phyloP scores from a whole-genome alignment of 2,113 vertebrate species.

The Phocoena sinus region DNA sequence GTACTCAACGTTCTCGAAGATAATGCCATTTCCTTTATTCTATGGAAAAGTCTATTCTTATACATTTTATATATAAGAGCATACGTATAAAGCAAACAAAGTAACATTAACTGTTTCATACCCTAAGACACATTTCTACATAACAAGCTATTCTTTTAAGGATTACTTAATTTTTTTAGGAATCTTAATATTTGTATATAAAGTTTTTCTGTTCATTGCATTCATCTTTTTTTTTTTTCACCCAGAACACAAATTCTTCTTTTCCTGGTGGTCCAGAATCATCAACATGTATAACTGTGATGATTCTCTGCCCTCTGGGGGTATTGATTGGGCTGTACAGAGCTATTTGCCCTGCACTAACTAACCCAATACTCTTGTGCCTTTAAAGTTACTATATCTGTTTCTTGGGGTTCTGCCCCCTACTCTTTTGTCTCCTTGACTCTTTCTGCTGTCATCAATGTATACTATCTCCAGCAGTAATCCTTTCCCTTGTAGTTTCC shows the following conservation, averaged over 20 bases:
- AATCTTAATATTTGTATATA: background rate
- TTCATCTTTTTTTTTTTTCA: background rate
- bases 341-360: background rate
- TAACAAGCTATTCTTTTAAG: slow-evolving; percentile 21
- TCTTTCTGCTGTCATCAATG: background rate
- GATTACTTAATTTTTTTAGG: background rate
- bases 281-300: background rate
- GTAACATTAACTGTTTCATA: background rate
- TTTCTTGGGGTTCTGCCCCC: background rate
- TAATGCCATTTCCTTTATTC: background rate
- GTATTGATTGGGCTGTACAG: too few relatives aligned
- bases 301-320: background rate
- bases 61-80: background rate
- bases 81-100: background rate
- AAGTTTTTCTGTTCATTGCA: background rate
- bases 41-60: background rate
- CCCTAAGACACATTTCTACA: background rate
- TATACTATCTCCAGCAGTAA: background rate
- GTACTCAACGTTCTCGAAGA: background rate
- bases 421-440: background rate
- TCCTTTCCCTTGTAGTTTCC: background rate
- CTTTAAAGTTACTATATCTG: background rate
- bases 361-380: background rate
- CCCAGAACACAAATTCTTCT: background rate
- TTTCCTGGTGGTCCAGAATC: background rate